Evolutionary conservation across 2,888 invertebrate species (phyloP), one percentile per base, ranked within the genome.

Genomic region (Chloromyia formosa): DNA sequence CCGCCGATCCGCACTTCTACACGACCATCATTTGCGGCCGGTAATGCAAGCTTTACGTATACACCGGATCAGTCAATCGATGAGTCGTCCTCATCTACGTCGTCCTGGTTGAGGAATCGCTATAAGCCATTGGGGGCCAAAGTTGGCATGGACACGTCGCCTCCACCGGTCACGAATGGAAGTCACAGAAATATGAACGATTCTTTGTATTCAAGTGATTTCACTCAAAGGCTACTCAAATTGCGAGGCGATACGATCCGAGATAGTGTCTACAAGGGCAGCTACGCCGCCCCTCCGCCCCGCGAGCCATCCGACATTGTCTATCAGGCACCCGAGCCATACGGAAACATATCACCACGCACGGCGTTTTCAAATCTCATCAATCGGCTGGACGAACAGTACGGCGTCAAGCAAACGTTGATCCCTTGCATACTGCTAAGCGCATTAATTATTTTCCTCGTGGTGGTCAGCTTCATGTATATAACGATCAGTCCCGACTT

Each of bases 151-250:
- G 61, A 49, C 22, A 16, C 10, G 27, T 40, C 56, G 1, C 42
- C 61, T 9, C 27, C 62, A 22, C 73, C 73, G 7, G 42, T 64
- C 45, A 84, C 87, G 1, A 84, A 85, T 60, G 84, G 87, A 2
- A 78, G 78, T 23, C 79, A 87, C 79, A 60, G 77, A 9, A 69
- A 61, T 14, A 87, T 88, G 81, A 87, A 88, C 76, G 90, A 91
- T 81, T 90, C 91, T 79, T 91, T 92, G 72, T 92, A 90, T 83
- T 85, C 92, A 80, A 92, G 91, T 80, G 92, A 90, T 80, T 92
- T 92, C 79, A 91, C 92, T 0, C 87, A 89, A 75, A 87, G 91
- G 76, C 73, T 81, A 68, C 71, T 81, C 0, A 80, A 79, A 53
- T 74, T 81, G 42, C 75, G 81, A 10, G 78, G 78, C 9, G 80